Evolutionary conservation across 2,113 vertebrate genomes (phyloP).

Genomic region (Heloderma charlesbogerti): DNA sequence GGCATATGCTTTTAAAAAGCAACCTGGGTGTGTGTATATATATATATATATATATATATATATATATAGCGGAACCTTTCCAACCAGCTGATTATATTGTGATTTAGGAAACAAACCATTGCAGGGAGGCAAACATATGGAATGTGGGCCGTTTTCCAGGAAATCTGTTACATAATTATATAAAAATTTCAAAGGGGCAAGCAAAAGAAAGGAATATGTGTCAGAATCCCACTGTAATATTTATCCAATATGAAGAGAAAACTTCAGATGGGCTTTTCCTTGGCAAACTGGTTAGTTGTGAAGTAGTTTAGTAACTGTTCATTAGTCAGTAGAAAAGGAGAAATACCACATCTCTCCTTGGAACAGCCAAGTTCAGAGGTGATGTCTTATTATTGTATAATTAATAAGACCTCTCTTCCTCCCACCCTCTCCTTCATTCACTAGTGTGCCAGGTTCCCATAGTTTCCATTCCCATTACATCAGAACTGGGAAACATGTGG

Average conservation of each 20-base stretch:
- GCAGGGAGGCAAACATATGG: constrained; percentile 1
- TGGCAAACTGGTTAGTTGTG: background rate
- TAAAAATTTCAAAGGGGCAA: constrained; percentile 34
- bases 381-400: no score
- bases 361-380: background rate
- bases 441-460: no score
- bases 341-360: background rate
- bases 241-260: constrained; percentile 45
- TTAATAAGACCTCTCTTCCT: no score
- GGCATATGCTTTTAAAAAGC: background rate
- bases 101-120: background rate
- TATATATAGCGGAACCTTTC: background rate
- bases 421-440: no score
- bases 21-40: rapidly evolving
- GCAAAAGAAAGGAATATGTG: constrained; percentile 26
- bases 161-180: constrained; percentile 23
- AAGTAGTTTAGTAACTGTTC: background rate
- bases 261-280: background rate
- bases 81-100: background rate
- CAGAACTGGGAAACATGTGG: no score
- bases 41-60: no score
- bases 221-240: constrained; percentile 44
- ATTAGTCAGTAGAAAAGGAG: background rate
- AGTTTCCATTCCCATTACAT: no score
- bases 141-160: constrained; percentile 12